These are phyloP conservation scores for Brachyalestes nurse DNA, from an alignment of 2,797 vertebrate genomes.

Conservation along the genomic window DNA sequence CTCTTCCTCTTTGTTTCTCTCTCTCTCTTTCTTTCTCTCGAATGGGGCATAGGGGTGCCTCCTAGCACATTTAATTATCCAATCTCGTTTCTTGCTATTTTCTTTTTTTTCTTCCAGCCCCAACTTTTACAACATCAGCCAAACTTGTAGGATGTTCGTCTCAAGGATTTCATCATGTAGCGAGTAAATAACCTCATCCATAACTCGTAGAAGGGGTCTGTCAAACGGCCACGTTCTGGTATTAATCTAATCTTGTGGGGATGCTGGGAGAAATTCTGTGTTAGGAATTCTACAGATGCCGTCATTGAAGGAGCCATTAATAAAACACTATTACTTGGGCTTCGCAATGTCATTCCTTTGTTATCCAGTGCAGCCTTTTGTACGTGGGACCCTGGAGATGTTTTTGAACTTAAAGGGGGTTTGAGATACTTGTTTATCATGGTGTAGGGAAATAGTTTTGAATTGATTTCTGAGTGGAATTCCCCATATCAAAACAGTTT, in stretches of 20 bases:
- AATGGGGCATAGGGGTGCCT: slow-evolving; percentile 38
- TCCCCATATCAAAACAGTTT: neutral
- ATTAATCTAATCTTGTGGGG: slow-evolving; percentile 45
- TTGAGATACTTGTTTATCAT: slow-evolving; percentile 16
- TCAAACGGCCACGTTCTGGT: slow-evolving; percentile 39
- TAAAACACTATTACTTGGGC: slow-evolving; percentile 25
- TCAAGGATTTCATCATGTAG: slow-evolving; percentile 47
- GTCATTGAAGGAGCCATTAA: slow-evolving; percentile 25
- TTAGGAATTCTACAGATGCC: slow-evolving; percentile 16
- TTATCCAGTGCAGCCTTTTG: slow-evolving; percentile 13
- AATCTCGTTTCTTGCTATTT: neutral
- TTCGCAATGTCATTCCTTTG: slow-evolving; percentile 15
- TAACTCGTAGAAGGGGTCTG: slow-evolving; percentile 45
- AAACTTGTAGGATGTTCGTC: slow-evolving; percentile 39
- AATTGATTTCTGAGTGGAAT: neutral
- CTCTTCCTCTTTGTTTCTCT: slow-evolving; percentile 62
- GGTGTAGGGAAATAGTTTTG: no score
- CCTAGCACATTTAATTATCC: slow-evolving; percentile 36
- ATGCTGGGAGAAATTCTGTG: slow-evolving; percentile 26
- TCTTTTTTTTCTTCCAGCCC: neutral
- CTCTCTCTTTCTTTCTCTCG: slow-evolving; percentile 3
- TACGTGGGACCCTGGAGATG: neutral
- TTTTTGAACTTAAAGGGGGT: neutral
- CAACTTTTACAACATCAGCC: slow-evolving; percentile 43
- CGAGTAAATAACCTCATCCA: slow-evolving; percentile 51